phyloP scores from a whole-genome alignment of 2,113 vertebrate genomes.

The Silurus asotus region DNA sequence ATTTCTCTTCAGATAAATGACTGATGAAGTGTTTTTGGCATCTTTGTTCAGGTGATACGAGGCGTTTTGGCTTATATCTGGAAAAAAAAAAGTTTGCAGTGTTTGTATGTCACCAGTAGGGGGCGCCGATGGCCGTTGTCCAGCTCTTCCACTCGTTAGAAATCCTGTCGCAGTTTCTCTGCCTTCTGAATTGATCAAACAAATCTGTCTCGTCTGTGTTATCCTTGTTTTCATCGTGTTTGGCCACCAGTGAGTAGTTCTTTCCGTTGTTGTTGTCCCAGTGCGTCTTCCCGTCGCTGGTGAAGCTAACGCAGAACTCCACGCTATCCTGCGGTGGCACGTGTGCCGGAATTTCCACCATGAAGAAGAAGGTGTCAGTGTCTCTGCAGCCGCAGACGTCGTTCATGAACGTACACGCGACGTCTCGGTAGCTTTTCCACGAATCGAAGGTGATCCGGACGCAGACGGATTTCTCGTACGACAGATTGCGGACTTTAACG shows the following conservation, averaged over 20 bases:
- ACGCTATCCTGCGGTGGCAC: constrained; percentile 77
- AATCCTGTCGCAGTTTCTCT: constrained; percentile 76
- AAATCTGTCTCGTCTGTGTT: constrained; percentile 67
- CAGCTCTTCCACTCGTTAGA: constrained; percentile 88
- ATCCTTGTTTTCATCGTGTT: constrained; percentile 65
- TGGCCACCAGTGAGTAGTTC: constrained; percentile 83
- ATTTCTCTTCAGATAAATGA: not conserved
- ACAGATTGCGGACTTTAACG: constrained; percentile 88
- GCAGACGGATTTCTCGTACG: constrained; percentile 87
- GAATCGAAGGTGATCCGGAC: constrained; percentile 87
- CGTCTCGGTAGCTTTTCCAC: constrained; percentile 81
- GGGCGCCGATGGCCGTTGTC: constrained; percentile 74
- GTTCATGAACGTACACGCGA: constrained; percentile 88
- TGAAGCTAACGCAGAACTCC: constrained; percentile 91
- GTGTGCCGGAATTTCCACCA: constrained; percentile 78
- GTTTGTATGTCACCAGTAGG: constrained; percentile 78
- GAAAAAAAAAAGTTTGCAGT: not conserved
- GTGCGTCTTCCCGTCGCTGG: constrained; percentile 74
- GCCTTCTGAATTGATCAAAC: constrained; percentile 78
- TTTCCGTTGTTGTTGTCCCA: constrained; percentile 95
- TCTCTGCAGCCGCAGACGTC: constrained; percentile 87
- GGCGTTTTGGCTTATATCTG: constrained; percentile 3
- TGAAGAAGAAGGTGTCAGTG: constrained; percentile 88
- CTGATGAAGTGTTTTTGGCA: not conserved
- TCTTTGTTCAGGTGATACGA: not conserved